Evolutionary conservation across 2,113 vertebrate species (phyloP).

Genomic region (Archocentrus centrarchus): DNA sequence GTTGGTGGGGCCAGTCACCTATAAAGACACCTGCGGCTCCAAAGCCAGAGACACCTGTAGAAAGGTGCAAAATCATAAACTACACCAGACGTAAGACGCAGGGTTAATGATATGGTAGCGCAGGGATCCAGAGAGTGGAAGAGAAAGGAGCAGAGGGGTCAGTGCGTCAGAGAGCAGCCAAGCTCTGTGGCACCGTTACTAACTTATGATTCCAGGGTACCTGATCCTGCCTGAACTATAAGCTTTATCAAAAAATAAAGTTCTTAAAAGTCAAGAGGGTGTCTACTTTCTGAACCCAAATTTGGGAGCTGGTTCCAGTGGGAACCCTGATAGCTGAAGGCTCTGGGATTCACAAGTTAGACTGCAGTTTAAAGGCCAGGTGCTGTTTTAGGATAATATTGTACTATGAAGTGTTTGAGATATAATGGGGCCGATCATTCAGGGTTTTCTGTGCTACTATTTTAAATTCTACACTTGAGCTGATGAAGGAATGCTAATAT

Average conservation of each 20-base stretch:
- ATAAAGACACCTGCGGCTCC: neutral
- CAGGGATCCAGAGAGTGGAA: neutral
- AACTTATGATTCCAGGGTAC: neutral
- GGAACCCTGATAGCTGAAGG: neutral
- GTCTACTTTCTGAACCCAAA: neutral
- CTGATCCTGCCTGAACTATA: neutral
- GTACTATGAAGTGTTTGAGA: neutral
- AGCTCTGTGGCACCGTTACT: neutral
- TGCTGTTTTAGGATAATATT: neutral
- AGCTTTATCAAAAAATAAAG: neutral
- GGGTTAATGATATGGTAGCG: neutral
- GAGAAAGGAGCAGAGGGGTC: neutral
- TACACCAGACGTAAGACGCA: neutral
- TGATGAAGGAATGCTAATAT: neutral
- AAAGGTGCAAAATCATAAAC: neutral
- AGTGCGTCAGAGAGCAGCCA: neutral
- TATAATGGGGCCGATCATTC: neutral
- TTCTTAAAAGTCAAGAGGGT: slow-evolving; percentile 1
- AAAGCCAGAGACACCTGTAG: neutral
- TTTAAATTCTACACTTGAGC: neutral
- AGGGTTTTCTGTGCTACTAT: neutral
- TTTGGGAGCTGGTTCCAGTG: neutral
- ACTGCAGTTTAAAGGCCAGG: neutral
- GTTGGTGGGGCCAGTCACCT: neutral
- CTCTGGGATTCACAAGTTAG: neutral